A percentile compares a stretch with the other conserved stretches of the same genome.
Conservation (phyloP, 64 coral and sea anemone genomes). For the Montipora capricornis region DNA sequence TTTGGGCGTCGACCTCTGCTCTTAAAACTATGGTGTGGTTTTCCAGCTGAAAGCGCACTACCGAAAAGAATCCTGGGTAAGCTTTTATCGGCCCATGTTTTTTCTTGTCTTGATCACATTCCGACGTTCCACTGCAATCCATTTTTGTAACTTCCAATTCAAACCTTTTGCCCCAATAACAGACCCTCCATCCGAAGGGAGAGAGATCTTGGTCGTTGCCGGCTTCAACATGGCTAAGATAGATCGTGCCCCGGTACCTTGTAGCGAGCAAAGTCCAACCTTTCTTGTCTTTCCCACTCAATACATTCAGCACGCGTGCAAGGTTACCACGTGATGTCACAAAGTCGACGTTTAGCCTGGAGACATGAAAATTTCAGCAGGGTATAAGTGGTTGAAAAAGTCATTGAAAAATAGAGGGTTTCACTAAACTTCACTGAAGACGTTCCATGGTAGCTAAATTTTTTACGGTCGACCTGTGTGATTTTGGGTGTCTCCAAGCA, state of each 20-base stretch:
- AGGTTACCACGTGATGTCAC: slow-evolving; percentile 47
- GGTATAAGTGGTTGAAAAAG: too few relatives aligned
- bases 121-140: background rate
- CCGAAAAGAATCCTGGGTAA: slow-evolving; percentile 51
- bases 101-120: background rate
- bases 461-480: too few relatives aligned
- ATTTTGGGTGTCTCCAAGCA: too few relatives aligned
- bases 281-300: slow-evolving; percentile 12
- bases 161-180: slow-evolving; percentile 50
- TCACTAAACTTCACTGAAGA: too few relatives aligned
- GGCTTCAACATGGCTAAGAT: slow-evolving; percentile 33
- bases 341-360: slow-evolving; percentile 41
- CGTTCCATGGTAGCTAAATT: too few relatives aligned
- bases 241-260: slow-evolving; percentile 2
- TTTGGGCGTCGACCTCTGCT: slow-evolving; percentile 39
- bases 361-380: background rate
- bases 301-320: slow-evolving; percentile 2
- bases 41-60: slow-evolving; percentile 33
- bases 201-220: background rate
- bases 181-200: background rate
- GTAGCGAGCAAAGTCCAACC: slow-evolving; percentile 32
- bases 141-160: slow-evolving; percentile 20
- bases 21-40: slow-evolving; percentile 17
- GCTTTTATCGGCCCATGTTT: slow-evolving; percentile 18
- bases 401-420: too few relatives aligned